phyloP scores from a whole-genome alignment of 1,140 invertebrate species.

The Macrostomum lignano region DNA sequence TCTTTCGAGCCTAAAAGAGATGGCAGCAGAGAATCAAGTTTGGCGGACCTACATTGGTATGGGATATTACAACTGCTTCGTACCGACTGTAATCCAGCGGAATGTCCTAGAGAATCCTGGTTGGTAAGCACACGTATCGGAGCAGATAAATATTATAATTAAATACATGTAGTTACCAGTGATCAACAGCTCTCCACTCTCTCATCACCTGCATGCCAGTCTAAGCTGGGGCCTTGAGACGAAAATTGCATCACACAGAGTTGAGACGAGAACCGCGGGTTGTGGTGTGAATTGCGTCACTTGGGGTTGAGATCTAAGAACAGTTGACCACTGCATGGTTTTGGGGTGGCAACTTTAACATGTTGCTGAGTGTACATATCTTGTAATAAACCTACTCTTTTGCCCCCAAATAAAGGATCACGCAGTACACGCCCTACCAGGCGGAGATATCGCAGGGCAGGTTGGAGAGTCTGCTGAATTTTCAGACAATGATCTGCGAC shows the following conservation, averaged over 20 bases:
- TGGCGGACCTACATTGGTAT: slow-evolving; percentile 91
- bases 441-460: slow-evolving; percentile 78
- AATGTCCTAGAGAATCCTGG: slow-evolving; percentile 98
- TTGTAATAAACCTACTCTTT: neutral
- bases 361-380: neutral
- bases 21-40: slow-evolving; percentile 58
- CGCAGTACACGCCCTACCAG: slow-evolving; percentile 40
- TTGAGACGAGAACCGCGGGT: neutral
- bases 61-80: slow-evolving; percentile 85
- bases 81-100: slow-evolving; percentile 69
- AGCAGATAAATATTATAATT: neutral
- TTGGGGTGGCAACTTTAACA: neutral
- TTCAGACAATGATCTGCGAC: slow-evolving; percentile 84
- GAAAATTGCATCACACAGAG: neutral
- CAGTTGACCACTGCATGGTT: neutral
- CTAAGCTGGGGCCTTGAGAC: neutral
- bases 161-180: neutral
- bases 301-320: neutral
- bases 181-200: neutral
- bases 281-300: neutral
- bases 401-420: slow-evolving; percentile 33
- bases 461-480: slow-evolving; percentile 73
- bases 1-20: slow-evolving; percentile 13
- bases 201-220: neutral
- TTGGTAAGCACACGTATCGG: slow-evolving; percentile 39